Conservation (phyloP, 2,797 vertebrate species). For the Sebastes minor region DNA sequence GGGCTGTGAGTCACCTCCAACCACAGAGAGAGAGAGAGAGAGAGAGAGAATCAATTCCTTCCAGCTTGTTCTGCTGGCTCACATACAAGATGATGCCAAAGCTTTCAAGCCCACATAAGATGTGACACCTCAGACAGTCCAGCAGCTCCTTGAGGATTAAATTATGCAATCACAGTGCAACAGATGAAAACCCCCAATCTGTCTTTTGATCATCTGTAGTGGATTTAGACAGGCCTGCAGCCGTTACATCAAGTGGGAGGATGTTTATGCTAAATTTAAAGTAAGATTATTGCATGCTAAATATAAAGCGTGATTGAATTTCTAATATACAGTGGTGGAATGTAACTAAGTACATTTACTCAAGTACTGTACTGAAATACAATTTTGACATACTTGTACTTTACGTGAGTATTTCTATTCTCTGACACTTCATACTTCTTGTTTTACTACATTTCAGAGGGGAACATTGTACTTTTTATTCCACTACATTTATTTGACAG, state of each 20-base stretch:
- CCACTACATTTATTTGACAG: background rate
- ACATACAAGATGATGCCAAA: constrained; percentile 51
- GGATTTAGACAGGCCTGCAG: background rate
- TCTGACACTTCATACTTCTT: background rate
- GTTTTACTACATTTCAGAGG: background rate
- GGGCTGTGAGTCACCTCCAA: constrained; percentile 63
- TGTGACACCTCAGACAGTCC: constrained; percentile 47
- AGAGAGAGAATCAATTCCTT: constrained; percentile 34
- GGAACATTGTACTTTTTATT: background rate
- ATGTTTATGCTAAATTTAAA: background rate
- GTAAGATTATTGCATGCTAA: background rate
- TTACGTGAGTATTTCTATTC: background rate
- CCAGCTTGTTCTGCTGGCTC: constrained; percentile 45
- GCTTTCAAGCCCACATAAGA: constrained; percentile 63
- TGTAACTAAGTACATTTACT: too few relatives aligned
- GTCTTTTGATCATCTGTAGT: constrained; percentile 9
- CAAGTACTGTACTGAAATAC: too few relatives aligned
- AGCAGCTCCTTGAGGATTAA: constrained; percentile 34
- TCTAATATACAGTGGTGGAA: background rate
- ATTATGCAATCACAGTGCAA: constrained; percentile 57
- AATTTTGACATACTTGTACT: too few relatives aligned
- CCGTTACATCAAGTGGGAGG: background rate
- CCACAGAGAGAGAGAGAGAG: constrained; percentile 17
- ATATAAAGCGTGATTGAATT: background rate
- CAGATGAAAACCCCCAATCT: constrained; percentile 11